phyloP scores from a whole-genome alignment of 2,797 vertebrate species.

The Otolemur crassicaudatus region DNA sequence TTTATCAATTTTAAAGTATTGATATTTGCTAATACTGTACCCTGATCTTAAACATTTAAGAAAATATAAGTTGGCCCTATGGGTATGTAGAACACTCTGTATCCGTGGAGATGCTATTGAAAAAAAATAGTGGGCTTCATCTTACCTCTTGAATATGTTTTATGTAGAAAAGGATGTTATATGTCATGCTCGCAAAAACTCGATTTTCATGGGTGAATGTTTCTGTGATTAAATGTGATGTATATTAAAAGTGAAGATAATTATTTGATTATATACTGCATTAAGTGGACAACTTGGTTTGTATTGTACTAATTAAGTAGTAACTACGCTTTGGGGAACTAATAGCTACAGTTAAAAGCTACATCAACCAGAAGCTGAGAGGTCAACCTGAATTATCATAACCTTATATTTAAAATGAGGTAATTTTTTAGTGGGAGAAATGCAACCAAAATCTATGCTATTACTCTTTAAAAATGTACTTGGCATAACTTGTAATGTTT shows the following conservation, averaged over 20 bases:
- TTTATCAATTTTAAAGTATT: not conserved
- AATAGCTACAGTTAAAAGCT: slow-evolving; percentile 7
- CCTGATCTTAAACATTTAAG: not conserved
- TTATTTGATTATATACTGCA: slow-evolving; percentile 65
- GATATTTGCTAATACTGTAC: not conserved
- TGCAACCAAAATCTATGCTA: not conserved
- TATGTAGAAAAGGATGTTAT: slow-evolving; percentile 30
- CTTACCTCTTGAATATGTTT: slow-evolving; percentile 47
- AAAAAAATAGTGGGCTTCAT: rapidly evolving
- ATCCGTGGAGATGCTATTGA: slow-evolving; percentile 56
- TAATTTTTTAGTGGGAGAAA: not conserved
- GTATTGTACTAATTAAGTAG: slow-evolving; percentile 63
- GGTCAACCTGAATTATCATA: slow-evolving; percentile 71
- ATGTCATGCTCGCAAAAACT: slow-evolving; percentile 51
- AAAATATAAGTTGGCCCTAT: not conserved
- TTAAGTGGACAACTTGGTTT: slow-evolving; percentile 74
- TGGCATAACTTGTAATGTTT: not conserved
- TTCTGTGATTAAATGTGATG: slow-evolving; percentile 50
- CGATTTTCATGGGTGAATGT: slow-evolving; percentile 68
- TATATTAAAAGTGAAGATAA: not conserved
- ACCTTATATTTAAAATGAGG: slow-evolving; percentile 70
- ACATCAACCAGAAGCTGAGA: slow-evolving; percentile 72
- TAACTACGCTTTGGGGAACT: slow-evolving; percentile 75
- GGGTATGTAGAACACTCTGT: not conserved
- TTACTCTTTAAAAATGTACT: not conserved